Evolutionary conservation across 2,113 vertebrate species (phyloP), one percentile per base, ranked within the genome.

Genomic region (Caracal caracal): DNA sequence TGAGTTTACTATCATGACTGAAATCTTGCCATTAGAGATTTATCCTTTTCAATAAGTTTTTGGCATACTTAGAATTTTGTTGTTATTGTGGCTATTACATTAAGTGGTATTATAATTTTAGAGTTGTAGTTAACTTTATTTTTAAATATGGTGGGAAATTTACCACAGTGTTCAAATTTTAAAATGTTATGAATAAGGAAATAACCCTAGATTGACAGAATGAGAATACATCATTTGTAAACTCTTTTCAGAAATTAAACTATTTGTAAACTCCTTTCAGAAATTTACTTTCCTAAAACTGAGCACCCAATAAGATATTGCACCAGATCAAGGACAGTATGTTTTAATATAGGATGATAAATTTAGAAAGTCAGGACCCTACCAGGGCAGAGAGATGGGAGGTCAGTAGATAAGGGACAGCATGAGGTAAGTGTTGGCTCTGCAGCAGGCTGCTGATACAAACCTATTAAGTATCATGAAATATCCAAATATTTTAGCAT

Each of bases 1-100:
- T 12, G 37, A 81, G 37, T 93, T 93, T 73, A 3, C 7, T 94
- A 5, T 53, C 17, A 61, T 86, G n/a, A 10, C n/a, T 88, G 43
- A 95, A 87, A 92, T 84, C 47, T 71, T 94, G 28, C 70, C 90
- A 51, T 66, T 92, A 75, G 24, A 1, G 49, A 84, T 93, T 84
- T 88, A 95, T 59, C 73, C 0, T 13, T 91, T 88, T 85, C 24
- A 73, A 51, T 88, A 83, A 84, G 12, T 6, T 6, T 90, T 65
- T 66, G 53, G 0, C 0, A 26, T 49, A 22, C 84, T 82, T 68
- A 93, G 63, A 92, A 79, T 76, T 66, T 87, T 19, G 0, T 47
- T 93, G 3, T 90, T 90, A 30, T 65, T 49, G 76, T 63, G 17
- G 17, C 16, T 84, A 9, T 84, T 88, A 76, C 81, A 68, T 80